phyloP scores from a whole-genome alignment of 2,888 invertebrate species.

The Eulithis prunata region DNA sequence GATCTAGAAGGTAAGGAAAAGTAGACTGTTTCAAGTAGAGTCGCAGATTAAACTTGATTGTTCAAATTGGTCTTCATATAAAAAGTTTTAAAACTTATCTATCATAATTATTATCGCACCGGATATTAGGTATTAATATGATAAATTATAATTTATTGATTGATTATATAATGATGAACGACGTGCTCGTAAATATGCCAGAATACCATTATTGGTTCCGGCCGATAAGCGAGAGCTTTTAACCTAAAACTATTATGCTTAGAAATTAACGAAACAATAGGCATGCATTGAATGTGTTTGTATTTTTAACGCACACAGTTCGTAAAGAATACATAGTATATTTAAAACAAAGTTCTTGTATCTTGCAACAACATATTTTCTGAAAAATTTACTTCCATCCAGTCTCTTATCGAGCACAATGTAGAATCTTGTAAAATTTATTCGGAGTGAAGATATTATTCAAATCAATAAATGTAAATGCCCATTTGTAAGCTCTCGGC shows the following conservation, averaged over 20 bases:
- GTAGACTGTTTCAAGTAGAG: no score
- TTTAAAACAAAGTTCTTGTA: no score
- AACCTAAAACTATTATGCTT: background rate
- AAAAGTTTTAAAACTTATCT: no score
- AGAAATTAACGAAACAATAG: background rate
- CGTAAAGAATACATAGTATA: no score
- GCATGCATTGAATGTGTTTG: background rate
- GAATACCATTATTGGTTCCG: background rate
- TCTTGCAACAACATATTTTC: no score
- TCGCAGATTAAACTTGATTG: no score
- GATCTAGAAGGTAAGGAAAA: no score
- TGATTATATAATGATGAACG: conserved; percentile 4
- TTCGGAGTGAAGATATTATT: conserved; percentile 31
- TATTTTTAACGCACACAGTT: background rate
- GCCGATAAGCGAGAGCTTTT: conserved; percentile 1
- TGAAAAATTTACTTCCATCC: no score
- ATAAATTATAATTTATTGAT: conserved; percentile 8
- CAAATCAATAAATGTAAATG: conserved; percentile 43
- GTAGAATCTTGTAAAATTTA: conserved; percentile 11
- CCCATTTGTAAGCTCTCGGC: conserved; percentile 57
- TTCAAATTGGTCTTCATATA: no score
- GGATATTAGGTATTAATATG: background rate
- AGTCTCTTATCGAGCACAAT: background rate
- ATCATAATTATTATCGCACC: background rate
- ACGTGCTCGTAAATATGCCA: background rate